Evolutionary conservation across 1,140 invertebrate genomes (phyloP).

Genomic region (Drosophila obscura): DNA sequence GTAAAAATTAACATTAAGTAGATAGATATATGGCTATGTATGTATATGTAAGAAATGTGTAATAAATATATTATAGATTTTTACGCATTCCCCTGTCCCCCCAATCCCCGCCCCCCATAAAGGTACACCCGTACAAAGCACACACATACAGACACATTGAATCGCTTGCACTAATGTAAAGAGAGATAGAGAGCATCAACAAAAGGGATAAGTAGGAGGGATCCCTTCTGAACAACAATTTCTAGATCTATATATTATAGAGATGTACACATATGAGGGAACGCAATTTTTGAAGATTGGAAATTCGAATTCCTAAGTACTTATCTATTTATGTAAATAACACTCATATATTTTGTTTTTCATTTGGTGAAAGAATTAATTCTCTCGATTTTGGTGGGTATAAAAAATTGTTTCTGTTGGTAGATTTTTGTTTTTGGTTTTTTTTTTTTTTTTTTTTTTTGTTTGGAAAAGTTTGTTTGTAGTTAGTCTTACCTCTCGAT

Average conservation of each 20-base stretch:
- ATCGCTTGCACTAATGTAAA: too few relatives aligned
- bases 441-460: slow-evolving; percentile 35
- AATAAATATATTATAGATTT: too few relatives aligned
- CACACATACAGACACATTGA: too few relatives aligned
- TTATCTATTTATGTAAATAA: slow-evolving; percentile 24
- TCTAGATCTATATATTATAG: slow-evolving; percentile 4
- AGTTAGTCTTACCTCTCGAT: slow-evolving; percentile 83
- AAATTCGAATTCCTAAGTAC: slow-evolving; percentile 39
- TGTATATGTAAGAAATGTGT: too few relatives aligned
- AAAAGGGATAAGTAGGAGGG: too few relatives aligned
- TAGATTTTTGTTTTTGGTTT: slow-evolving; percentile 46
- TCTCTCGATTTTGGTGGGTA: slow-evolving; percentile 44
- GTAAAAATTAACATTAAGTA: slow-evolving; percentile 6
- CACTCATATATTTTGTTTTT: slow-evolving; percentile 27
- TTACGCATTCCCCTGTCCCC: too few relatives aligned
- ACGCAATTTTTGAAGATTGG: slow-evolving; percentile 18
- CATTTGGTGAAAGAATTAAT: slow-evolving; percentile 28
- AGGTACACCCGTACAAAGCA: too few relatives aligned
- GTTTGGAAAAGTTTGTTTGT: slow-evolving; percentile 53
- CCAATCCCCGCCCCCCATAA: too few relatives aligned
- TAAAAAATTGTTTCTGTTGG: slow-evolving; percentile 23
- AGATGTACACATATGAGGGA: slow-evolving; percentile 16
- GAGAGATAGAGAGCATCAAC: too few relatives aligned
- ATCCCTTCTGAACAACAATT: too few relatives aligned
- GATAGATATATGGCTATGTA: neutral